Conservation (phyloP, 2,888 invertebrate genomes). For the Steinernema carpocapsae region DNA sequence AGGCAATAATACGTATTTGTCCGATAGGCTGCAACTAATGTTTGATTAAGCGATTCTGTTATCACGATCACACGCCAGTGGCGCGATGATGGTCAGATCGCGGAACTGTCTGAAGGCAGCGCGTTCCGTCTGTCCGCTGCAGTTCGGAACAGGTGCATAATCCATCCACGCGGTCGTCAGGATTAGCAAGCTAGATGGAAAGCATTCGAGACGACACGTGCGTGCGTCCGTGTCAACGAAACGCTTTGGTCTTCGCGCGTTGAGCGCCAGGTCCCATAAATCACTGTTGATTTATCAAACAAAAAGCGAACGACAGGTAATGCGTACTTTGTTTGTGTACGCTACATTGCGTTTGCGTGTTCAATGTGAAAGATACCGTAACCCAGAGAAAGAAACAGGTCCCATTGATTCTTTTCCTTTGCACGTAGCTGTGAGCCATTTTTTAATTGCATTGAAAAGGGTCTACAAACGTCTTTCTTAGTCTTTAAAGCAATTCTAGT, state of each 20-base stretch:
- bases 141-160: not conserved
- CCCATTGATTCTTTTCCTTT: not conserved
- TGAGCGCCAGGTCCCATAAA: slow-evolving; percentile 20
- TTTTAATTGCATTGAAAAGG: too few relatives aligned
- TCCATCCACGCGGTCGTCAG: not conserved
- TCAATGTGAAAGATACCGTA: slow-evolving; percentile 8
- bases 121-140: too few relatives aligned
- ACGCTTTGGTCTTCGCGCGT: slow-evolving; percentile 13
- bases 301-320: slow-evolving; percentile 18
- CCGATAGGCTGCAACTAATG: too few relatives aligned
- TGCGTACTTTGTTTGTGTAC: slow-evolving; percentile 18
- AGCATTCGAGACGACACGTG: slow-evolving; percentile 6
- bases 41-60: too few relatives aligned
- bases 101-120: too few relatives aligned
- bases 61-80: too few relatives aligned
- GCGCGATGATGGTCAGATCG: too few relatives aligned
- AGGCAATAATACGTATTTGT: not conserved
- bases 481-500: too few relatives aligned
- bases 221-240: slow-evolving; percentile 32
- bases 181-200: not conserved
- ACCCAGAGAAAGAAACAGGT: not conserved
- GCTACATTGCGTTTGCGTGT: slow-evolving; percentile 1
- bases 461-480: too few relatives aligned
- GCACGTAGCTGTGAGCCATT: too few relatives aligned
- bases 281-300: not conserved